A percentile compares a stretch with the other conserved stretches of the same genome.
Evolutionary conservation across 2,888 invertebrate species (phyloP).

Genomic region (Dolichomitus sp.): DNA sequence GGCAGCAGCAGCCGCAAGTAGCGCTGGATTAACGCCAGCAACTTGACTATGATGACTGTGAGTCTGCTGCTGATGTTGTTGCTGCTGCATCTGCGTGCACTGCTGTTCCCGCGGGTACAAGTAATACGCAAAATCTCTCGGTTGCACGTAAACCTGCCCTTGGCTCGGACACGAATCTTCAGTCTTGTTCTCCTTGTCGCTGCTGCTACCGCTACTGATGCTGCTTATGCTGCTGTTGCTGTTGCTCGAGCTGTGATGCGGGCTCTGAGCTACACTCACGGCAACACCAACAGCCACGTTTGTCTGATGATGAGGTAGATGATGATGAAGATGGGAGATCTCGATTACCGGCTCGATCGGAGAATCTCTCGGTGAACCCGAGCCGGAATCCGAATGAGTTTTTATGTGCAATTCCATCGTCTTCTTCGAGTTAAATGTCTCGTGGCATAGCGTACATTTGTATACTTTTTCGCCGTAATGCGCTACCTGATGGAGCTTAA

Average conservation of each 20-base stretch:
- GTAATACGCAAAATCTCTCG: conserved; percentile 84
- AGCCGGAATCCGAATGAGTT: conserved; percentile 89
- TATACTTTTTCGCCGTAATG: conserved; percentile 97
- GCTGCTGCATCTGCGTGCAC: conserved; percentile 69
- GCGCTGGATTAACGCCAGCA: conserved; percentile 77
- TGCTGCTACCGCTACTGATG: conserved; percentile 68
- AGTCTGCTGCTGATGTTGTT: conserved; percentile 52
- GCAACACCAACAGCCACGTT: conserved; percentile 69
- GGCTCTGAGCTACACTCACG: conserved; percentile 43
- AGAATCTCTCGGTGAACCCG: conserved; percentile 84
- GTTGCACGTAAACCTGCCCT: conserved; percentile 67
- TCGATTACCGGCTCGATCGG: conserved; percentile 83
- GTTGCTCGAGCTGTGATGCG: conserved; percentile 60
- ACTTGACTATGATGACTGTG: conserved; percentile 39
- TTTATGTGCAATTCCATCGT: conserved; percentile 96
- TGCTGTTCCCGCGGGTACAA: conserved; percentile 80
- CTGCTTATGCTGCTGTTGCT: conserved; percentile 78
- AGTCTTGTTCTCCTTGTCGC: conserved; percentile 83
- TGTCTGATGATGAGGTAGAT: conserved; percentile 70
- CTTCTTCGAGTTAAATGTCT: conserved; percentile 96
- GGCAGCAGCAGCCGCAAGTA: conserved; percentile 84
- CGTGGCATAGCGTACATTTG: conserved; percentile 96
- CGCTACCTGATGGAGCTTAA: conserved; percentile 95
- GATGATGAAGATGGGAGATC: conserved; percentile 77
- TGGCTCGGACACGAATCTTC: conserved; percentile 67